Percentiles rank a stretch among this genome's conserved stretches.
Conservation (phyloP, 1,140 invertebrate genomes). For the Lordiphosa mommai region DNA sequence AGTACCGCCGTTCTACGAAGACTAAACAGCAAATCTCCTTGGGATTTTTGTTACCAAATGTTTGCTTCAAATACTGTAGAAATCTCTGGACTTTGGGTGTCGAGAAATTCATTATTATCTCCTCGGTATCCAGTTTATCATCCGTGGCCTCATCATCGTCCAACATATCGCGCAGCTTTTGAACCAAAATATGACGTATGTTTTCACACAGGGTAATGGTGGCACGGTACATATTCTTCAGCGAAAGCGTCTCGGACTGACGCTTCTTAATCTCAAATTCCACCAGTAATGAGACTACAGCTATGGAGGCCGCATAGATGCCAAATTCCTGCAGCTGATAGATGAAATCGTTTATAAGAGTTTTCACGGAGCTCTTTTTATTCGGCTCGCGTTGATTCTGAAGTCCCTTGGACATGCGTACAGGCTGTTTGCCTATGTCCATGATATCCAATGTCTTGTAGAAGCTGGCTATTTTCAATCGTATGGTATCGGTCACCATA, state of each 20-base stretch:
- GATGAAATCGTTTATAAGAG: conserved; percentile 66
- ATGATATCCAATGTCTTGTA: conserved; percentile 12
- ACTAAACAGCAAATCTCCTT: conserved; percentile 87
- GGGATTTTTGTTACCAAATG: conserved; percentile 57
- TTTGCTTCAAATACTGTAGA: conserved; percentile 81
- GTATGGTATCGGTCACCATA: conserved; percentile 1
- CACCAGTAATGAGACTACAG: conserved; percentile 82
- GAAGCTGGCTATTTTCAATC: conserved; percentile 1
- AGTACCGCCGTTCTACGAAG: conserved; percentile 89
- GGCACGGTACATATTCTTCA: conserved; percentile 79
- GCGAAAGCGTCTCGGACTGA: conserved; percentile 75
- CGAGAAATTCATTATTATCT: conserved; percentile 81
- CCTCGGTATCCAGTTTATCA: conserved; percentile 39
- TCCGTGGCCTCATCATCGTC: conserved; percentile 46
- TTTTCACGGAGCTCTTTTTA: conserved; percentile 45
- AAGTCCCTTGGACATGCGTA: conserved; percentile 43
- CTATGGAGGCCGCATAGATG: conserved; percentile 82
- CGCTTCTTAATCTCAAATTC: conserved; percentile 84
- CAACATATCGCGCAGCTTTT: conserved; percentile 36
- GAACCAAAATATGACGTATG: conserved; percentile 53
- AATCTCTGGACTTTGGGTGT: conserved; percentile 82
- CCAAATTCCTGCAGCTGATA: conserved; percentile 81
- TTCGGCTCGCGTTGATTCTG: conserved; percentile 20
- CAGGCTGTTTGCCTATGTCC: conserved; percentile 45
- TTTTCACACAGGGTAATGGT: conserved; percentile 75